A percentile compares a stretch with the other conserved stretches of the same genome.
Conservation (phyloP, 2,113 vertebrate species). For the Misgurnus anguillicaudatus region DNA sequence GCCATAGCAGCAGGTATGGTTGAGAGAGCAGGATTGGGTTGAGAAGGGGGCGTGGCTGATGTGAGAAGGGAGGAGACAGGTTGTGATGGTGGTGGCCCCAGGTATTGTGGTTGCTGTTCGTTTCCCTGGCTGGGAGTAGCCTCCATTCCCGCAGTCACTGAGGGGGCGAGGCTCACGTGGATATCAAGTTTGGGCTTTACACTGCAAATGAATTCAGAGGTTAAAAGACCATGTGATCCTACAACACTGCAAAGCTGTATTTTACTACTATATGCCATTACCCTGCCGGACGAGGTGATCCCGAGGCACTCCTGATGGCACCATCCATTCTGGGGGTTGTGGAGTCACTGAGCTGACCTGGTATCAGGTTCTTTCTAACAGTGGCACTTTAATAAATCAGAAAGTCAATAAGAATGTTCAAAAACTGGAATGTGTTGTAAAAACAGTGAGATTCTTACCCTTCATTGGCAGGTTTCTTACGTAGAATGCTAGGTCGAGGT, state of each 20-base stretch:
- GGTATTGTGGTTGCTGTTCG: slow-evolving; percentile 70
- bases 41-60: slow-evolving; percentile 84
- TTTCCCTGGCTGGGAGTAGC: slow-evolving; percentile 78
- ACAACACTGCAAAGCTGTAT: background rate
- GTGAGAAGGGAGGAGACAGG: slow-evolving; percentile 84
- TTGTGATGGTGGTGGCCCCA: slow-evolving; percentile 79
- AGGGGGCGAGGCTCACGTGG: slow-evolving; percentile 85
- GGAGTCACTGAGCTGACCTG: slow-evolving; percentile 84
- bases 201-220: slow-evolving; percentile 62
- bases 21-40: slow-evolving; percentile 80
- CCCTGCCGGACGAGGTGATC: slow-evolving; percentile 92
- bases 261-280: slow-evolving; percentile 62
- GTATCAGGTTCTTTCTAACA: slow-evolving; percentile 92
- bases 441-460: slow-evolving; percentile 75
- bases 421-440: background rate
- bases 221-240: background rate
- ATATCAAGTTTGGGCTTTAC: slow-evolving; percentile 92
- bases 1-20: slow-evolving; percentile 82
- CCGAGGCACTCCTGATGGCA: slow-evolving; percentile 80
- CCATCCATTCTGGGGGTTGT: slow-evolving; percentile 81
- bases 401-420: background rate
- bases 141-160: slow-evolving; percentile 84
- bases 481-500: slow-evolving; percentile 93
- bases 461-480: slow-evolving; percentile 92
- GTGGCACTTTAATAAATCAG: slow-evolving; percentile 74